Base-by-base conservation (phyloP, 2,797 vertebrate genomes). In the Sebastes vulpes region DNA sequence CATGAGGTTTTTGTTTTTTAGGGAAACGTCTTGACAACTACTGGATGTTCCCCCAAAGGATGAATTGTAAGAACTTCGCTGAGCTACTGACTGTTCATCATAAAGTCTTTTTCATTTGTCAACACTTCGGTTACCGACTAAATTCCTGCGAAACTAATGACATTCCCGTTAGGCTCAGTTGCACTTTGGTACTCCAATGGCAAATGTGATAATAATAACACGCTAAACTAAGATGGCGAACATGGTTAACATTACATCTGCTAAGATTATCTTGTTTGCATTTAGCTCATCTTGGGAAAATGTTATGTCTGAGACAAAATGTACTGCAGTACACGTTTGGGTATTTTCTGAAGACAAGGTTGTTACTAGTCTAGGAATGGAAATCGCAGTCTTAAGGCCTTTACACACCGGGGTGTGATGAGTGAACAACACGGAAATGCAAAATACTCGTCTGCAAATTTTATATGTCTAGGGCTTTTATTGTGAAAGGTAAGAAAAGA, bases 301-400 rank as follows among this genome's bases (percentile, higher is more conserved):
- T 25, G 1, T 46, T 42, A n/a, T 46, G 16, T 11, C 10, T 38
- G 3, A 20, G 16, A 23, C 12, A 20, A 26, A 66, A 26, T 31
- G n/a, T 60, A 21, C 10, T 7, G 9, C 10, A 7, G 58, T 60
- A 12, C 1, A 23, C 2, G 3, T 21, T 23, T 14, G 32, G 20
- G 38, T 64, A n/a, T 26, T 46, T 46, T 26, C 38, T 2, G 23
- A 46, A 26, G 25, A 46, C 14, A 6, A 46, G 35, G 23, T 29
- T 3, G 5, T 6, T 46, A 14, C 25, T 64, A 0, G 1, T 38
- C 10, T 12, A n/a, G 3, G 9, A 26, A 52, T 14, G 1, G 6
- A 60, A 52, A 61, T 46, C 0, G 1, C 16, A 46, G 42, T 46
- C 5, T 46, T 46, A 18, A 46, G 42, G 42, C 42, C 14, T 46